Evolutionary conservation across 1,140 invertebrate genomes (phyloP).

Genomic region (Bombus pyrosoma): DNA sequence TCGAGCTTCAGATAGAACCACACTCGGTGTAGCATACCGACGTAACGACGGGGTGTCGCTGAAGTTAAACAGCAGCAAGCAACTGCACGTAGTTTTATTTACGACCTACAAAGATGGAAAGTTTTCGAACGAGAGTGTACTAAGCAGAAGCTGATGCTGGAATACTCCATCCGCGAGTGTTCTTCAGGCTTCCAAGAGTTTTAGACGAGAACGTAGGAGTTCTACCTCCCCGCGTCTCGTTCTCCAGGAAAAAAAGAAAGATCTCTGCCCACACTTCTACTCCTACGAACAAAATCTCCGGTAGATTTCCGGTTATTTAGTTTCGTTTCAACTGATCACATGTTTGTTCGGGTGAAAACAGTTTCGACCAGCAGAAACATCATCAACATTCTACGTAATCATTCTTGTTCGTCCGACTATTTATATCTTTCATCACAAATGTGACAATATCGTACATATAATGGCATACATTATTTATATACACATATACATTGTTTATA

Average conservation of each 20-base stretch:
- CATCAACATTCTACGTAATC: too few relatives aligned
- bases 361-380: too few relatives aligned
- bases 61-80: neutral
- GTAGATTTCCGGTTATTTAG: neutral
- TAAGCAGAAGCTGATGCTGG: neutral
- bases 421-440: too few relatives aligned
- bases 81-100: constrained; percentile 6
- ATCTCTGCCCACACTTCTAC: neutral
- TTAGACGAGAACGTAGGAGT: neutral
- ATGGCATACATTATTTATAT: too few relatives aligned
- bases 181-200: constrained; percentile 19
- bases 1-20: neutral
- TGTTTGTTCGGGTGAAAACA: neutral
- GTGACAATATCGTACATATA: too few relatives aligned
- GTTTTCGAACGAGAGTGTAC: constrained; percentile 27
- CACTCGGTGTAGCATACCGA: neutral
- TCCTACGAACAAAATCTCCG: neutral
- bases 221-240: neutral
- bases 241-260: neutral
- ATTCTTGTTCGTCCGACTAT: too few relatives aligned
- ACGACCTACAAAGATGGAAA: constrained; percentile 11
- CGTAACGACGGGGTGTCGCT: neutral
- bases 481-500: too few relatives aligned
- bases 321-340: neutral
- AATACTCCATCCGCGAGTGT: constrained; percentile 19